These are phyloP conservation scores for Ophraella communa DNA, from an alignment of 2,888 invertebrate genomes.

Conservation along the genomic window DNA sequence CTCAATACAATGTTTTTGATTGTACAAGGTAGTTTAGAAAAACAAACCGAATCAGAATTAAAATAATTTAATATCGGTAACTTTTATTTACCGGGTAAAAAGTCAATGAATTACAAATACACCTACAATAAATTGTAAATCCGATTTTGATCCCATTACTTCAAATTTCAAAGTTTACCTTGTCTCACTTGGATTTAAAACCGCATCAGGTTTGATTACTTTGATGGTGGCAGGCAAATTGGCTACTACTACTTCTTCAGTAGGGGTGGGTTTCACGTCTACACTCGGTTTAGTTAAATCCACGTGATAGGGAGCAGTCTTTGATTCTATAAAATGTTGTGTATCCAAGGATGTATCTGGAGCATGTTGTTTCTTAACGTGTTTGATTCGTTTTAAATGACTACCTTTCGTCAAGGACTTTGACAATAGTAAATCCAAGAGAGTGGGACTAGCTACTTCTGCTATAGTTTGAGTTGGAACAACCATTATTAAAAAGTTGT, in stretches of 20 bases:
- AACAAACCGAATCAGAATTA: no score
- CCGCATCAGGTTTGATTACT: slow-evolving; percentile 37
- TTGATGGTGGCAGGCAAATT: slow-evolving; percentile 48
- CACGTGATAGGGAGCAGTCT: slow-evolving; percentile 71
- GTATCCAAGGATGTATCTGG: slow-evolving; percentile 45
- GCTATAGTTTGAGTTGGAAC: slow-evolving; percentile 42
- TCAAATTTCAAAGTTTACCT: neutral
- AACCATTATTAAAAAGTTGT: slow-evolving; percentile 76
- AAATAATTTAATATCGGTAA: no score
- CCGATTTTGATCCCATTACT: slow-evolving; percentile 1
- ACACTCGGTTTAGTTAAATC: slow-evolving; percentile 62
- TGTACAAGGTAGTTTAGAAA: no score
- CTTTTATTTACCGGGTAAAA: neutral
- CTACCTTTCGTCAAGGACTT: slow-evolving; percentile 46
- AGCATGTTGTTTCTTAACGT: slow-evolving; percentile 35
- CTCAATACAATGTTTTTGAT: no score
- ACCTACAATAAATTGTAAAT: neutral
- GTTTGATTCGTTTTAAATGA: slow-evolving; percentile 32
- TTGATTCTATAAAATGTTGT: slow-evolving; percentile 71
- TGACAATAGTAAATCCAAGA: slow-evolving; percentile 51
- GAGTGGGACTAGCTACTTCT: slow-evolving; percentile 26
- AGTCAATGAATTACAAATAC: neutral
- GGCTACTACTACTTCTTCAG: slow-evolving; percentile 49
- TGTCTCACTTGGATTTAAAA: neutral
- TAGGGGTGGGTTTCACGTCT: slow-evolving; percentile 37